These are phyloP conservation scores for Struthidea cinerea DNA, from an alignment of 2,113 vertebrate species.

Conservation along the genomic window DNA sequence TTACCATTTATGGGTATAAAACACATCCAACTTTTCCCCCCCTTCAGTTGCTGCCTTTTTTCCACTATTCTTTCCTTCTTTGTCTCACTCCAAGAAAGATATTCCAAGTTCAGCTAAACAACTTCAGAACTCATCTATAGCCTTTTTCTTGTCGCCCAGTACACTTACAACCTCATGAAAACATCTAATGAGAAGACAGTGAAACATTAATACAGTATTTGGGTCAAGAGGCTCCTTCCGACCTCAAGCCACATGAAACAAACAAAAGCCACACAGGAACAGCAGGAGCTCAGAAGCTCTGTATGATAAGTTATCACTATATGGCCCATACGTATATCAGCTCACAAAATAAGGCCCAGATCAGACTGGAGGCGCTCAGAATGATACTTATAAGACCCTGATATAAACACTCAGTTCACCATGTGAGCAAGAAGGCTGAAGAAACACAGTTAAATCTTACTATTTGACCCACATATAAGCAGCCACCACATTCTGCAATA, in stretches of 20 bases:
- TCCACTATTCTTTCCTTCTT: conserved; percentile 42
- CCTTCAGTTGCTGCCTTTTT: conserved; percentile 56
- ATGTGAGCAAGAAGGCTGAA: neutral
- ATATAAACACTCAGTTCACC: neutral
- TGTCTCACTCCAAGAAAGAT: conserved; percentile 50
- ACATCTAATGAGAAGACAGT: neutral
- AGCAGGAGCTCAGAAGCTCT: neutral
- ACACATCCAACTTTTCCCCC: conserved; percentile 64
- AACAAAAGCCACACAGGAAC: neutral
- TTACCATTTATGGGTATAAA: conserved; percentile 83
- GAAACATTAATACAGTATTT: neutral
- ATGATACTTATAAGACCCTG: neutral
- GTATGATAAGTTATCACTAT: neutral
- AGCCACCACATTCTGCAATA: neutral
- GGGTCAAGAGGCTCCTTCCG: neutral
- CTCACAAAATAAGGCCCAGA: neutral
- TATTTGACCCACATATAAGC: neutral
- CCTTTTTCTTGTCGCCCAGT: neutral
- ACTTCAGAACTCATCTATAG: conserved; percentile 2
- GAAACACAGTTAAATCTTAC: neutral
- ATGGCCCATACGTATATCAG: neutral
- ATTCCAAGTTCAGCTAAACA: conserved; percentile 64
- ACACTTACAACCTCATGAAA: conserved; percentile 2
- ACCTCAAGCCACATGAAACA: neutral
- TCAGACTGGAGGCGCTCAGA: neutral